Base-by-base conservation (phyloP, 1,140 invertebrate species). In the Caerostris darwini region DNA sequence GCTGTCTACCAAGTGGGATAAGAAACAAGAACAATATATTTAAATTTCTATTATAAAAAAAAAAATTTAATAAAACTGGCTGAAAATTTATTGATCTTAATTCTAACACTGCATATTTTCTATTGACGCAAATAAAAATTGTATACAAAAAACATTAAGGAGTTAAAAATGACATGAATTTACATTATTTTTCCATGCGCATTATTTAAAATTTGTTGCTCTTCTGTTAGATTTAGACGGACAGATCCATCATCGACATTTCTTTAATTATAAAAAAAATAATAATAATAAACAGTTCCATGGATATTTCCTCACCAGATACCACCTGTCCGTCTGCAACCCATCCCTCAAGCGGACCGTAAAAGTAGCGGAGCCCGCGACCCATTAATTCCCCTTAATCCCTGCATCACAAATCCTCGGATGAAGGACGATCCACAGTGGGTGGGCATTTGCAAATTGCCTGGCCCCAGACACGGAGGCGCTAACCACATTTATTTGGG, bases 301-400 rank as follows among this genome's bases (percentile, higher is more conserved):
- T 50, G 17, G 53, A 77, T 0, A 34, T 77, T 77, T 77, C 8
- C 34, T 10, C 71, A 50, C 34, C 53, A 85, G 19, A 58, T 85
- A 8, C 53, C 58, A 61, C 85, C 58, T 87, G 58, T 87, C 85
- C 58, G 54, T 87, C 58, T 59, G 58, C 58, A 61, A 53, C 85
- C 34, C 59, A 87, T 87, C 58, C 17, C 64, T 87, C 85, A 87
- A 53, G 85, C 58, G 12, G 19, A 64, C 85, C 58, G 4, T 87
- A 56, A 86, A 56, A 86, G 58, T 50, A 50, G 34, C 34, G 53
- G 34, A 12, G 8, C 19, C 71, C 71, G 34, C 7, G 85, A 85
- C 85, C 17, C 87, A 89, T 89, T 89, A 89, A 89, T 89, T 89
- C 87, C 87, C 34, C 58, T 89, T 89, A 89, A 89, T 89, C 87